These are phyloP conservation scores for Papilio glaucus DNA, from an alignment of 1,140 invertebrate genomes.

Conservation along the genomic window DNA sequence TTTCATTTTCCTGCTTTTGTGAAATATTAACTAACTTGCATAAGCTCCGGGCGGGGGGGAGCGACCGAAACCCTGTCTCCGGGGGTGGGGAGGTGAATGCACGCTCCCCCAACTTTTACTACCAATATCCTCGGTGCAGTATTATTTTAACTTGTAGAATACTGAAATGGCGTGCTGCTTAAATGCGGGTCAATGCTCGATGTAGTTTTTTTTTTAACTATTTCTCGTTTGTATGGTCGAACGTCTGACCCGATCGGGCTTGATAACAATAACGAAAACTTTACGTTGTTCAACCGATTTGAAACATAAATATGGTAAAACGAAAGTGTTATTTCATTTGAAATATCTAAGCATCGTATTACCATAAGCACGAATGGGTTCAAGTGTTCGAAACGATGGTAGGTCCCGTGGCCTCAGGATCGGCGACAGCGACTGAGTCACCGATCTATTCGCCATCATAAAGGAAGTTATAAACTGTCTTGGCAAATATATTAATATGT, in stretches of 20 bases:
- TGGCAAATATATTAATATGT: background rate
- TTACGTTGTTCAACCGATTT: background rate
- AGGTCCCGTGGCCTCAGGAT: background rate
- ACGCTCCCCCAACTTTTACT: slow-evolving; percentile 41
- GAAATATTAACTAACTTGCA: slow-evolving; percentile 74
- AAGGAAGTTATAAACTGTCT: background rate
- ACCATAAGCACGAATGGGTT: background rate
- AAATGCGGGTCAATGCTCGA: slow-evolving; percentile 52
- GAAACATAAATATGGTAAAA: slow-evolving; percentile 3
- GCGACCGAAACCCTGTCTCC: background rate
- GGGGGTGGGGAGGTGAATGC: slow-evolving; percentile 62
- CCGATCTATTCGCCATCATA: background rate
- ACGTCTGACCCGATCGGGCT: slow-evolving; percentile 38
- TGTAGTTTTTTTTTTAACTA: slow-evolving; percentile 36
- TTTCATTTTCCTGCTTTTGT: slow-evolving; percentile 65
- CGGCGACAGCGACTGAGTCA: background rate
- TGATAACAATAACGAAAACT: slow-evolving; percentile 27
- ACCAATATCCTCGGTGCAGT: slow-evolving; percentile 40
- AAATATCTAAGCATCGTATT: background rate
- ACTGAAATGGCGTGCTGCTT: slow-evolving; percentile 46
- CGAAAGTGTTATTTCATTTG: background rate
- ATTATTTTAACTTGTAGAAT: slow-evolving; percentile 54
- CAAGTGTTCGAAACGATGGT: background rate
- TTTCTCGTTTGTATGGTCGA: slow-evolving; percentile 18
- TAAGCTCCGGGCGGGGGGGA: slow-evolving; percentile 54